Evolutionary conservation across 2,797 vertebrate genomes (phyloP).

Genomic region (Argya squamiceps): DNA sequence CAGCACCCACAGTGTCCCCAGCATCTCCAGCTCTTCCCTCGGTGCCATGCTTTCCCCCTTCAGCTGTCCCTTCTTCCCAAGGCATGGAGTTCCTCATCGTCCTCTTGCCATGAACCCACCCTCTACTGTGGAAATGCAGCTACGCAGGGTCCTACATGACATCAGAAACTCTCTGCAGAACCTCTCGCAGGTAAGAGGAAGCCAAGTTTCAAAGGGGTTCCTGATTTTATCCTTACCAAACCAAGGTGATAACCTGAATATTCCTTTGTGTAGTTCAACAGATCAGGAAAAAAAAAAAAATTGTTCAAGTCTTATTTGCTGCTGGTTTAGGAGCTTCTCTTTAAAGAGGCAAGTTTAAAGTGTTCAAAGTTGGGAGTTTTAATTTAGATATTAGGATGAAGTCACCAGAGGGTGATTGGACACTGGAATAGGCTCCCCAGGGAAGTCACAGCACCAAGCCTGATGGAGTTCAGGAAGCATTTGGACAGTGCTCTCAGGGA

Average conservation of each 20-base stretch:
- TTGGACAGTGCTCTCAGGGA: not conserved
- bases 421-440: not conserved
- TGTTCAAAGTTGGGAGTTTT: not conserved
- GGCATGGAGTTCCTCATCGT: conserved; percentile 64
- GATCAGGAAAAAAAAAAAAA: not conserved
- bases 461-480: not conserved
- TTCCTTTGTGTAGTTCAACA: not conserved
- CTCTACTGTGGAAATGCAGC: conserved; percentile 91
- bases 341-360: not conserved
- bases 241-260: not conserved
- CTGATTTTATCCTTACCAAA: not conserved
- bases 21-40: conserved; percentile 71
- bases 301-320: not conserved
- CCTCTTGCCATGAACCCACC: conserved; percentile 64
- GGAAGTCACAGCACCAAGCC: not conserved
- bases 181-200: conserved; percentile 84
- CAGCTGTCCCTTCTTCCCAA: conserved; percentile 66
- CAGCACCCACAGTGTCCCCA: conserved; percentile 89
- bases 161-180: conserved; percentile 91
- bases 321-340: not conserved
- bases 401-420: not conserved
- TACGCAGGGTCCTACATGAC: conserved; percentile 91
- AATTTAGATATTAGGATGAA: not conserved
- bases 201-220: not conserved
- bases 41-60: conserved; percentile 57